Evolutionary conservation across 2,888 invertebrate species (phyloP), one percentile per base, ranked within the genome.

Genomic region (Polymixis lichenea): DNA sequence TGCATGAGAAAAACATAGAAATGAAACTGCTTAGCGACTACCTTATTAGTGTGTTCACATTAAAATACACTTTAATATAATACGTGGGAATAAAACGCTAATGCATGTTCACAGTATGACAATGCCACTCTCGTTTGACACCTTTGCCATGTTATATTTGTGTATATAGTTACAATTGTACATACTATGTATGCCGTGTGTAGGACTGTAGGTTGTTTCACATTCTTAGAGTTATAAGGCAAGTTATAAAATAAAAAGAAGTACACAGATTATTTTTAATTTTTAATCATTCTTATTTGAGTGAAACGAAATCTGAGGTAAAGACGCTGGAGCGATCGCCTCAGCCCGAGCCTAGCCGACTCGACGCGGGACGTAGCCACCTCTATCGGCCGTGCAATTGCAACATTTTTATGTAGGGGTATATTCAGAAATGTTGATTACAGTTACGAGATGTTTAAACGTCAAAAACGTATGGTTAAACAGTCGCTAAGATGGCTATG

Each of bases 101-200:
- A 87, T 88, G 90, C 89, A 89, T 90, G 91, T 91, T 90, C 84
- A 85, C 85, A 84, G 81, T 84, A 86, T 86, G 88, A 91, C 89
- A 87, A 89, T 88, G 89, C 89, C 86, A 89, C 71, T 88, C 88
- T 91, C 87, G 89, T 89, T 89, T 81, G 87, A 90, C 88, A 90
- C 88, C 90, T 93, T 91, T 92, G 93, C 93, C 93, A 92, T 92
- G 89, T 92, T 92, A 91, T 94, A 92, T 92, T 93, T 90, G 91
- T 96, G 95, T 96, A 95, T 92, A 96, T 95, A 95, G 91, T 92
- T 92, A 92, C 88, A 89, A 93, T 90, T 96, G 96, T 96, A 96
- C 95, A 96, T 96, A 96, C 95, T 94, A 91, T 95, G 95, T 95
- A 95, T 95, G 95, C 93, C 92, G 93, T 94, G 93, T 93, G 94